Percentiles rank a stretch among this genome's conserved stretches.
phyloP scores from a whole-genome alignment of 2,113 vertebrate species.

The Scomber scombrus region DNA sequence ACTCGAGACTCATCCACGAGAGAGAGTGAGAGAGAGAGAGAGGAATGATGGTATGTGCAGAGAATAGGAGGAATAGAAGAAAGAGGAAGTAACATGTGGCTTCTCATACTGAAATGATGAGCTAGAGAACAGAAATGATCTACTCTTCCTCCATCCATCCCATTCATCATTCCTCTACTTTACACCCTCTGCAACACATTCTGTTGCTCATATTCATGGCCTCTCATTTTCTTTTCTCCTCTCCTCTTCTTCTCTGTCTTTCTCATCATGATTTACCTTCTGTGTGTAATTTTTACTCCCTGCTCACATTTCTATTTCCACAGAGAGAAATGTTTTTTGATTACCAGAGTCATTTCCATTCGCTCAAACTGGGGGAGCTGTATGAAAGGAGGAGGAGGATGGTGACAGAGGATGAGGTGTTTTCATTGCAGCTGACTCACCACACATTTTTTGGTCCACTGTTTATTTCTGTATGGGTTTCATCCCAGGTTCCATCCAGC shows the following conservation, averaged over 20 bases:
- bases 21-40: conserved; percentile 8
- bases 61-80: conserved; percentile 26
- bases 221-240: background rate
- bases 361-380: conserved; percentile 13
- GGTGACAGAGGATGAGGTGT: conserved; percentile 35
- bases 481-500: conserved; percentile 37
- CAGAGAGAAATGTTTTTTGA: conserved; percentile 31
- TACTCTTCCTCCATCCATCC: conserved; percentile 2
- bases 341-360: conserved; percentile 47
- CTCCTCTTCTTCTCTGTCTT: background rate
- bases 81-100: conserved; percentile 15
- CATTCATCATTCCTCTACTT: conserved; percentile 13
- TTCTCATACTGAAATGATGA: conserved; percentile 31
- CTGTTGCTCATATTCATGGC: background rate
- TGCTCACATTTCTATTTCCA: conserved; percentile 28
- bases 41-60: conserved; percentile 14
- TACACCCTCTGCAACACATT: background rate
- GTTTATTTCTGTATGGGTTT: conserved; percentile 47
- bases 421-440: conserved; percentile 50
- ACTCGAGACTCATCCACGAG: conserved; percentile 28
- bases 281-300: conserved; percentile 5
- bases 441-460: background rate
- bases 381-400: background rate
- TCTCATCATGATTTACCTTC: conserved; percentile 12
- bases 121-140: conserved; percentile 29